Evolutionary conservation across 2,113 vertebrate species (phyloP).

Genomic region (Macaca nemestrina): DNA sequence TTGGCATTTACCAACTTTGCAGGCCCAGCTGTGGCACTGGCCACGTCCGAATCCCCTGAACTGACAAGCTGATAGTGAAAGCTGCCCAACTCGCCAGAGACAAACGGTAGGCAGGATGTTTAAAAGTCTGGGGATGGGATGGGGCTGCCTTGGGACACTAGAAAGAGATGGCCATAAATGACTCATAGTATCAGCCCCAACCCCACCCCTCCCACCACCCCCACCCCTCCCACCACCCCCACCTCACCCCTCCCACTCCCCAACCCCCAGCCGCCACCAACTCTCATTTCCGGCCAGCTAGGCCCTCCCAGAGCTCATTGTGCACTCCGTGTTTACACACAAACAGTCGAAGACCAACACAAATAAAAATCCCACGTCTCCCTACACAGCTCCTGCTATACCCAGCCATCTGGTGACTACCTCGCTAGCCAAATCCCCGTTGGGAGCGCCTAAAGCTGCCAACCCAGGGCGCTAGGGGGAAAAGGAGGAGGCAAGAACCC

Average conservation of each 20-base stretch:
- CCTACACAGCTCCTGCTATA: slow-evolving; percentile 78
- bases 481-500: not conserved
- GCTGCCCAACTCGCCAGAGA: not conserved
- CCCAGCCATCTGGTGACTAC: slow-evolving; percentile 77
- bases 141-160: not conserved
- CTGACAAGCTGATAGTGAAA: not conserved
- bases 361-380: slow-evolving; percentile 81
- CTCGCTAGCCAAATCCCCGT: slow-evolving; percentile 76
- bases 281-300: slow-evolving; percentile 42
- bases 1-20: not conserved
- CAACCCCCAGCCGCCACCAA: not conserved
- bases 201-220: not conserved
- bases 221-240: not conserved
- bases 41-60: not conserved
- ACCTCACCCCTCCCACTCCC: not conserved
- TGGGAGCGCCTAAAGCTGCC: slow-evolving; percentile 62
- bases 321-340: slow-evolving; percentile 75
- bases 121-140: not conserved
- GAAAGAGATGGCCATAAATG: not conserved
- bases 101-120: not conserved
- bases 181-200: not conserved
- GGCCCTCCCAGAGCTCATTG: slow-evolving; percentile 66
- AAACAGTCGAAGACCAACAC: slow-evolving; percentile 80
- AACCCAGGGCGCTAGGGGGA: slow-evolving; percentile 59
- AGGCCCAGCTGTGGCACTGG: not conserved